phyloP scores from a whole-genome alignment of 2,888 invertebrate species.

The Sphaerophoria taeniata region DNA sequence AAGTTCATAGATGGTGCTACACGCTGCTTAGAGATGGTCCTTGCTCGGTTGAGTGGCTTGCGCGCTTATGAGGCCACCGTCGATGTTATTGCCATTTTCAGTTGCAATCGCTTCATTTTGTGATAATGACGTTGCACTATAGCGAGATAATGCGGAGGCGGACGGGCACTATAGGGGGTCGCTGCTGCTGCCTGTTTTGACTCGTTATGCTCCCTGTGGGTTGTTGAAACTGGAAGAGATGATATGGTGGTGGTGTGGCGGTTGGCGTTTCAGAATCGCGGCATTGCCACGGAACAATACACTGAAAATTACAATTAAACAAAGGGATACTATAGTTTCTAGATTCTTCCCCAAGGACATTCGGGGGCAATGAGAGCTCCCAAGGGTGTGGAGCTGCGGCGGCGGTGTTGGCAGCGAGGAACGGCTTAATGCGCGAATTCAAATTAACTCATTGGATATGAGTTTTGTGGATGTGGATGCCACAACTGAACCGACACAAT shows the following conservation, averaged over 20 bases:
- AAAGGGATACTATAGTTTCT: constrained; percentile 55
- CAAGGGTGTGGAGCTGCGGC: neutral
- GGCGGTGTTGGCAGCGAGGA: neutral
- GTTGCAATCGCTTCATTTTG: constrained; percentile 71
- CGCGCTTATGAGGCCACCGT: constrained; percentile 73
- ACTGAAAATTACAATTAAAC: constrained; percentile 70
- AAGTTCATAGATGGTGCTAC: constrained; percentile 75
- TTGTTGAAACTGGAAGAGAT: neutral
- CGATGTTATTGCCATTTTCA: constrained; percentile 74
- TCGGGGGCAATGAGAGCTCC: constrained; percentile 11
- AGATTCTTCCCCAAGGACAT: constrained; percentile 29
- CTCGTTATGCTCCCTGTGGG: constrained; percentile 1
- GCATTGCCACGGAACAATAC: constrained; percentile 48
- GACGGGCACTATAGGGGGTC: constrained; percentile 29
- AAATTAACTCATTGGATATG: constrained; percentile 74
- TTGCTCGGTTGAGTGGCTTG: constrained; percentile 73
- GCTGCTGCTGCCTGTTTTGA: constrained; percentile 15
- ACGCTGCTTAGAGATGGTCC: constrained; percentile 73
- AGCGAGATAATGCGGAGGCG: constrained; percentile 48
- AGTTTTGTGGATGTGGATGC: constrained; percentile 69
- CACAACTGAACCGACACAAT: constrained; percentile 44
- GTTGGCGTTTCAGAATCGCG: neutral
- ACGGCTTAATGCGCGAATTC: constrained; percentile 70
- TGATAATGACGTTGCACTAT: constrained; percentile 71
- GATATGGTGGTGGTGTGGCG: neutral